Evolutionary conservation across 2,797 vertebrate genomes (phyloP).

Genomic region (Acanthurus leucopareius): DNA sequence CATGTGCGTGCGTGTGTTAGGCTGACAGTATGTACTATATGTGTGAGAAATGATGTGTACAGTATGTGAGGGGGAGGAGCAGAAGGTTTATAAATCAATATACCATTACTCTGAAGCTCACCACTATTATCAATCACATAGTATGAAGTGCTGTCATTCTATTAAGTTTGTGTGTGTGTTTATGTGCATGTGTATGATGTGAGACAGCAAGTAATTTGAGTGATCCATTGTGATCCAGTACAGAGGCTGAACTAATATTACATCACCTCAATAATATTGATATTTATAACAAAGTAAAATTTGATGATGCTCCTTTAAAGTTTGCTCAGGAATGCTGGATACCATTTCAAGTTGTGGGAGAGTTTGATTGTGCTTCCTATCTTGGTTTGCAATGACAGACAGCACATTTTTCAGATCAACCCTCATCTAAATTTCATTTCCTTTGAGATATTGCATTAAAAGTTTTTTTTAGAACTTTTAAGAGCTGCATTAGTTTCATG

Average conservation of each 20-base stretch:
- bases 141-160: conserved; percentile 34
- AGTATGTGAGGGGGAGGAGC: conserved; percentile 3
- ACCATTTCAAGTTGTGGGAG: no score
- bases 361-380: no score
- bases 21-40: conserved; percentile 2
- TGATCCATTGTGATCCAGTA: conserved; percentile 32
- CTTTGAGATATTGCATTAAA: no score
- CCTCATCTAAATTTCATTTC: no score
- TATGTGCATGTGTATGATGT: conserved; percentile 6
- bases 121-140: conserved; percentile 45
- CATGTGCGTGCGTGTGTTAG: conserved; percentile 2
- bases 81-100: conserved; percentile 58
- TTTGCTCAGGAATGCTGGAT: no score
- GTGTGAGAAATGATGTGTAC: conserved; percentile 14
- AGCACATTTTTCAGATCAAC: no score
- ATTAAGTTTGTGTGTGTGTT: neutral
- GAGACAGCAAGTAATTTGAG: conserved; percentile 23
- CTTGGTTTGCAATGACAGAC: no score
- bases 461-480: no score
- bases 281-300: no score
- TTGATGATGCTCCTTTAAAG: no score
- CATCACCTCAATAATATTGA: neutral
- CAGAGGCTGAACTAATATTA: conserved; percentile 33
- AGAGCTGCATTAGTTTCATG: no score
- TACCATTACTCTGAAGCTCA: conserved; percentile 18